These are phyloP conservation scores for Spicauda simplicius DNA, from an alignment of 2,888 invertebrate species.

Conservation along the genomic window DNA sequence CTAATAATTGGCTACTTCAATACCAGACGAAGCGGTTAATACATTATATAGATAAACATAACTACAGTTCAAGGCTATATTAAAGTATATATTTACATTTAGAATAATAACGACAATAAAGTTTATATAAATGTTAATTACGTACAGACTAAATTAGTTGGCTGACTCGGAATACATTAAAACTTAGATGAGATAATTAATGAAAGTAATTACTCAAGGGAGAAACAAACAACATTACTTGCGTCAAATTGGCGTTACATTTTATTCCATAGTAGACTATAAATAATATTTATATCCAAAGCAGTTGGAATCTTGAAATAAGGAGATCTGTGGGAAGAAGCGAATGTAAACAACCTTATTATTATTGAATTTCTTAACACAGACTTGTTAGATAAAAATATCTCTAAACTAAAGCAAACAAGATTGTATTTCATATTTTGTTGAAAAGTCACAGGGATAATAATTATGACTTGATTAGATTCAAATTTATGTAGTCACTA, in stretches of 20 bases:
- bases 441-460: too few relatives aligned
- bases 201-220: conserved; percentile 13
- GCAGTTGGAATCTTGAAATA: too few relatives aligned
- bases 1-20: too few relatives aligned
- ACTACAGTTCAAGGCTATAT: background rate
- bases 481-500: too few relatives aligned
- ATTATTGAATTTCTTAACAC: too few relatives aligned
- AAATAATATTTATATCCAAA: background rate
- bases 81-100: background rate
- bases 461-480: too few relatives aligned
- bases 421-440: too few relatives aligned
- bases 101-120: background rate
- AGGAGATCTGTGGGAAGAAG: too few relatives aligned
- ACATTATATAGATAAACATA: too few relatives aligned
- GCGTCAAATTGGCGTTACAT: background rate
- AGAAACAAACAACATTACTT: conserved; percentile 1
- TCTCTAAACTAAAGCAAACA: too few relatives aligned
- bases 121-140: conserved; percentile 4
- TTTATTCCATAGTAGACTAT: background rate
- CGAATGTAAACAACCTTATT: background rate
- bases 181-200: conserved; percentile 19
- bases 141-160: conserved; percentile 15
- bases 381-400: too few relatives aligned
- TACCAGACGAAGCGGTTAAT: too few relatives aligned
- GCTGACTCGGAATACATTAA: conserved; percentile 20